These are phyloP conservation scores for Misgurnus anguillicaudatus DNA, from an alignment of 2,113 vertebrate genomes.

Conservation along the genomic window DNA sequence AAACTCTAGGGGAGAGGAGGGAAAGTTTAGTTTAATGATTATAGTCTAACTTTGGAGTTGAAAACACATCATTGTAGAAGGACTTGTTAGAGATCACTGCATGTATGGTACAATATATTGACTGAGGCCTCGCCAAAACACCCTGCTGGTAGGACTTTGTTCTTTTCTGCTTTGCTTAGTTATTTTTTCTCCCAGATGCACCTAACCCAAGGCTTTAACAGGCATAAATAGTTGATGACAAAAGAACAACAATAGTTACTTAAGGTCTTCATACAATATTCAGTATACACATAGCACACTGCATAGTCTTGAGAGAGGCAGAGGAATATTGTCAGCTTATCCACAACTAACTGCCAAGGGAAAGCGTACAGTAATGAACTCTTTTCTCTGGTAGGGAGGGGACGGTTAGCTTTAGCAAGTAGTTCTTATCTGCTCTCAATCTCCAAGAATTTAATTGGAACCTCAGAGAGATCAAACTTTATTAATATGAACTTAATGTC, in stretches of 20 bases:
- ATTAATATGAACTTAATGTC: constrained; percentile 52
- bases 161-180: constrained; percentile 5
- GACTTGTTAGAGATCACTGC: constrained; percentile 4
- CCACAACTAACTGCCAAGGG: constrained; percentile 55
- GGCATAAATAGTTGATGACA: constrained; percentile 73
- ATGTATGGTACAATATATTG: not conserved
- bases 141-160: not conserved
- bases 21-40: not conserved
- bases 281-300: constrained; percentile 52
- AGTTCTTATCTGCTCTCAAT: constrained; percentile 46
- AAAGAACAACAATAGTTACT: constrained; percentile 78
- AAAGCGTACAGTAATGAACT: constrained; percentile 4
- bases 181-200: constrained; percentile 55
- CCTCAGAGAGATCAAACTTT: constrained; percentile 56
- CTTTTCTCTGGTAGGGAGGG: not conserved
- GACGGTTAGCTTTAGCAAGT: constrained; percentile 24
- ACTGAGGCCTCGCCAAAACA: constrained; percentile 25
- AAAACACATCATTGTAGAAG: not conserved
- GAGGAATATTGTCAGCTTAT: constrained; percentile 54
- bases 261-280: constrained; percentile 75
- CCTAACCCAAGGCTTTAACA: constrained; percentile 56
- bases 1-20: not conserved
- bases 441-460: constrained; percentile 57
- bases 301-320: constrained; percentile 48
- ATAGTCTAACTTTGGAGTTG: not conserved